phyloP scores from a whole-genome alignment of 2,888 invertebrate species.

The Microctonus brassicae region DNA sequence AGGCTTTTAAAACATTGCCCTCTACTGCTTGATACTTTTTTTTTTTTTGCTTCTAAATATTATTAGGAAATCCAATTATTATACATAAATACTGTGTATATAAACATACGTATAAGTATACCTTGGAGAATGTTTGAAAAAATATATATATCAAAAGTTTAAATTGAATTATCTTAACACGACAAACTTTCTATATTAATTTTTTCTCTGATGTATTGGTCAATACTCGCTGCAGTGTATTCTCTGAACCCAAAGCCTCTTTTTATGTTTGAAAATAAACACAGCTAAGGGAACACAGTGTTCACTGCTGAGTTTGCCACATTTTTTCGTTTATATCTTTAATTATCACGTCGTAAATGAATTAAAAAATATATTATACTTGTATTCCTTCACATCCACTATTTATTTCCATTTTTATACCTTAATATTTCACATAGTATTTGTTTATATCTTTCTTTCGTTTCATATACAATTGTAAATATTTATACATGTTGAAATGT shows the following conservation, averaged over 20 bases:
- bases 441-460: not conserved
- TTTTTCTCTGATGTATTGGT: conserved; percentile 33
- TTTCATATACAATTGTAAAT: not conserved
- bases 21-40: too few species aligned
- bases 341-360: conserved; percentile 4
- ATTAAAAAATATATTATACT: not conserved
- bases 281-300: conserved; percentile 67
- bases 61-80: conserved; percentile 4
- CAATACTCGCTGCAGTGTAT: conserved; percentile 66
- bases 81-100: not conserved
- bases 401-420: too few species aligned
- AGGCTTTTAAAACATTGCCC: too few species aligned
- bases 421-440: not conserved
- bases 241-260: conserved; percentile 67
- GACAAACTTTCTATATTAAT: not conserved
- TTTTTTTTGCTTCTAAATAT: not conserved
- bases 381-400: not conserved
- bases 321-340: not conserved
- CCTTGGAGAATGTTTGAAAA: too few species aligned
- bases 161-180: not conserved
- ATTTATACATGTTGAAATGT: conserved; percentile 36
- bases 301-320: conserved; percentile 66
- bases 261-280: conserved; percentile 35
- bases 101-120: not conserved
- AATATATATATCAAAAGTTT: too few species aligned